phyloP scores from a whole-genome alignment of 2,888 invertebrate genomes.

The Ganaspis brasiliensis region DNA sequence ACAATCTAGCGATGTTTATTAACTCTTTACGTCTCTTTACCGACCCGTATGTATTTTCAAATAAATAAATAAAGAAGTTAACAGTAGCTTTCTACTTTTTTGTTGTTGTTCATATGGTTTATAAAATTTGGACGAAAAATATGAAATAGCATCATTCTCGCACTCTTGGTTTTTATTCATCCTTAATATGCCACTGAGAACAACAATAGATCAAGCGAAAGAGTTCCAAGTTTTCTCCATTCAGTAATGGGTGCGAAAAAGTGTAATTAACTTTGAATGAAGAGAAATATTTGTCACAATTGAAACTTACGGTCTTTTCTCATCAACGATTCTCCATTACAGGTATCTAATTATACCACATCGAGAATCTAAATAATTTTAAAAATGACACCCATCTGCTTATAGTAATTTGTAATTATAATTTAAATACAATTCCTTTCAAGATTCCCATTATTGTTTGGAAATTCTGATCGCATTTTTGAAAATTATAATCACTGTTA shows the following conservation, averaged over 20 bases:
- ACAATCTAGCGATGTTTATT: too few relatives aligned
- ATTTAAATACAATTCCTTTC: background rate
- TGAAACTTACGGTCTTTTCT: slow-evolving; percentile 19
- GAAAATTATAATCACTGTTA: background rate
- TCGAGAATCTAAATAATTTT: slow-evolving; percentile 9
- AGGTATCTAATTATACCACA: slow-evolving; percentile 1
- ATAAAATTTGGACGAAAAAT: too few relatives aligned
- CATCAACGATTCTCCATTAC: slow-evolving; percentile 28
- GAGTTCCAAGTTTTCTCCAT: slow-evolving; percentile 18
- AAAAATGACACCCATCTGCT: background rate
- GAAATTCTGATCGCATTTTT: background rate
- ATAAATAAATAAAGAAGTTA: too few relatives aligned
- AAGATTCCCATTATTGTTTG: background rate
- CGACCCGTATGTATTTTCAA: too few relatives aligned
- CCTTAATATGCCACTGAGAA: background rate
- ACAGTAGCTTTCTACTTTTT: too few relatives aligned
- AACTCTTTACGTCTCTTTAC: too few relatives aligned
- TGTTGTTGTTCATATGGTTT: too few relatives aligned
- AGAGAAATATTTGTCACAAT: slow-evolving; percentile 36
- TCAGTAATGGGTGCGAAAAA: background rate
- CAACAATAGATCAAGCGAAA: slow-evolving; percentile 1
- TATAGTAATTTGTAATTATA: background rate
- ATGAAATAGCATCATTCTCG: too few relatives aligned
- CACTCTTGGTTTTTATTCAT: too few relatives aligned
- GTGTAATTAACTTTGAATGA: slow-evolving; percentile 23